phyloP scores from a whole-genome alignment of 2,797 vertebrate species.

The Pachyuromys duprasi region DNA sequence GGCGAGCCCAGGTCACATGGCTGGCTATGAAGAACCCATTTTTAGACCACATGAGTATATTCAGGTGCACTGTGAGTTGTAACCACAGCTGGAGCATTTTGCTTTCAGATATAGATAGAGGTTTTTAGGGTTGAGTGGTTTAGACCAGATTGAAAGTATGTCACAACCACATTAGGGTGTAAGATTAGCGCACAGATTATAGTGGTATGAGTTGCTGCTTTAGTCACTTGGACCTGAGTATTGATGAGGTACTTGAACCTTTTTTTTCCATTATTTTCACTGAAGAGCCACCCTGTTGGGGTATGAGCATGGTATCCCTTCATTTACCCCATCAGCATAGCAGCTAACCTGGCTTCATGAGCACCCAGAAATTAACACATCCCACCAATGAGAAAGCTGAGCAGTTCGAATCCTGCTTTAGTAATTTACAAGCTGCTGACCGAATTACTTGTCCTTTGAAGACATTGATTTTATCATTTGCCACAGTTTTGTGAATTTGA shows the following conservation, averaged over 20 bases:
- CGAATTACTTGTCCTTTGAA: conserved; percentile 35
- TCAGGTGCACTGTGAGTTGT: background rate
- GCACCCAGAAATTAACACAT: background rate
- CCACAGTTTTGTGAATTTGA: background rate
- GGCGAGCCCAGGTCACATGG: background rate
- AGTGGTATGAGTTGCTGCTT: background rate
- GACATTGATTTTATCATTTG: conserved; percentile 3
- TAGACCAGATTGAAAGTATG: background rate
- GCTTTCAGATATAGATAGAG: background rate
- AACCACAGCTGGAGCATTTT: background rate
- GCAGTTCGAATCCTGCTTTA: conserved; percentile 3
- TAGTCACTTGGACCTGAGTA: background rate
- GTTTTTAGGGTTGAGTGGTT: background rate
- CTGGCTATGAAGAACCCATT: conserved; percentile 12
- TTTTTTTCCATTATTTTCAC: conserved; percentile 6
- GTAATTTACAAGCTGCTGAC: background rate
- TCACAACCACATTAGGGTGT: background rate
- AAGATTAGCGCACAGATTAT: background rate
- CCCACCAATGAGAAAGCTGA: background rate
- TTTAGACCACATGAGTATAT: background rate
- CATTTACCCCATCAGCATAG: background rate
- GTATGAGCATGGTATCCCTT: background rate
- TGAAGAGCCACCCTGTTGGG: background rate
- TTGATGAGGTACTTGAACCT: background rate
- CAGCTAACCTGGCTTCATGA: background rate